A percentile compares a stretch with the other conserved stretches of the same genome.
These are phyloP conservation scores for Ylistrum balloti DNA, from an alignment of 1,140 invertebrate genomes.

Conservation along the genomic window DNA sequence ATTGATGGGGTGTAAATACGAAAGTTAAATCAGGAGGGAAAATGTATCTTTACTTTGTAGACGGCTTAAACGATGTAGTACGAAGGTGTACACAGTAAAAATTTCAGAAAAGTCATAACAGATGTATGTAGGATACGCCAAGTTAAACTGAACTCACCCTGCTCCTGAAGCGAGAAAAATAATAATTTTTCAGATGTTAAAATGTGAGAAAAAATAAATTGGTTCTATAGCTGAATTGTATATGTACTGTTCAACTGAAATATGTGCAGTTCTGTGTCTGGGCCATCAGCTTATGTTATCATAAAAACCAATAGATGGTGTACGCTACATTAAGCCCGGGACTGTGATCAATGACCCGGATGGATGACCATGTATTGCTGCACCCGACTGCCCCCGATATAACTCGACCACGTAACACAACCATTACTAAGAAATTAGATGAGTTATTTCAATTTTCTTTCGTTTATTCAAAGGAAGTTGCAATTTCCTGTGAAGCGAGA, in stretches of 20 bases:
- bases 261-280: constrained; percentile 8
- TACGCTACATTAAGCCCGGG: not conserved
- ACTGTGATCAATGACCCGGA: constrained; percentile 26
- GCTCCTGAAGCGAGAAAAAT: not conserved
- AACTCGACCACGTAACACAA: constrained; percentile 7
- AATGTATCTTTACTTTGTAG: not conserved
- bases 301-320: constrained; percentile 13
- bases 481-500: constrained; percentile 26
- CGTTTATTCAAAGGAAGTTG: not conserved
- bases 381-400: not conserved
- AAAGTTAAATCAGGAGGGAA: too few relatives aligned
- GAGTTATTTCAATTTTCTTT: constrained; percentile 40
- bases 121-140: too few relatives aligned
- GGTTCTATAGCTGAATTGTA: not conserved
- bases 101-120: too few relatives aligned
- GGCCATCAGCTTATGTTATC: not conserved
- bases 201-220: not conserved
- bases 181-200: not conserved
- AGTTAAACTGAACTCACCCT: not conserved
- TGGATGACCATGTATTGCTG: not conserved
- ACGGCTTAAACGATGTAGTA: not conserved
- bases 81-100: too few relatives aligned
- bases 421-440: constrained; percentile 1
- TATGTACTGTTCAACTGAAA: not conserved
- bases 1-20: too few relatives aligned